Conservation (phyloP, 2,797 vertebrate species). For the Catharus ustulatus region DNA sequence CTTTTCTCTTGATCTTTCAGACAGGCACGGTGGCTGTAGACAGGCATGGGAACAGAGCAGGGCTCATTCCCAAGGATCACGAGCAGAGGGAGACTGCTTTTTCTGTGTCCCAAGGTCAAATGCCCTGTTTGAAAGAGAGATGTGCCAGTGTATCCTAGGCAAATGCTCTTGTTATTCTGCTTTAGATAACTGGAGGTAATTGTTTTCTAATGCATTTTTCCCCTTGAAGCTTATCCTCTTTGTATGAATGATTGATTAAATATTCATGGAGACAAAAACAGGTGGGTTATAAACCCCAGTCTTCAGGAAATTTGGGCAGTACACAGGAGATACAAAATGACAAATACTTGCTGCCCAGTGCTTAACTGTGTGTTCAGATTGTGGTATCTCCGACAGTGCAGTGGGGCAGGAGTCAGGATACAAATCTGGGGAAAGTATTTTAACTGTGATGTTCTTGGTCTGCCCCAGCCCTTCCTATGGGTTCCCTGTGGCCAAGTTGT, state of each 20-base stretch:
- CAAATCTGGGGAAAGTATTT: background rate
- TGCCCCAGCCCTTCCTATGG: background rate
- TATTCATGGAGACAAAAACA: background rate
- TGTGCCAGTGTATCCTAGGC: background rate
- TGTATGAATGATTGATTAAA: background rate
- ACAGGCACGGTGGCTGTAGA: background rate
- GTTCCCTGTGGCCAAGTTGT: fast-evolving
- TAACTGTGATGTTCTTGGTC: fast-evolving
- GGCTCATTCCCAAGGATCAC: background rate
- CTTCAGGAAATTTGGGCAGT: background rate
- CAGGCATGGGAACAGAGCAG: background rate
- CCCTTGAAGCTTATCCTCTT: background rate
- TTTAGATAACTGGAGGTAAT: background rate
- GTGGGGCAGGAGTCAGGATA: background rate
- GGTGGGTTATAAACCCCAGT: background rate
- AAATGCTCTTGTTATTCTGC: background rate
- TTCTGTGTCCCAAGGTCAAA: background rate
- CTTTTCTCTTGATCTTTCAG: background rate
- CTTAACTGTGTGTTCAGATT: background rate
- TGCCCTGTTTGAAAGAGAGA: background rate
- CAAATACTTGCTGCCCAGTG: background rate
- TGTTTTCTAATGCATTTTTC: background rate
- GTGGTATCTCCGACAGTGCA: background rate
- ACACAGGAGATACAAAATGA: background rate
- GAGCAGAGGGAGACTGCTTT: background rate